phyloP scores from a whole-genome alignment of 2,113 vertebrate species.

The Psettodes erumei region DNA sequence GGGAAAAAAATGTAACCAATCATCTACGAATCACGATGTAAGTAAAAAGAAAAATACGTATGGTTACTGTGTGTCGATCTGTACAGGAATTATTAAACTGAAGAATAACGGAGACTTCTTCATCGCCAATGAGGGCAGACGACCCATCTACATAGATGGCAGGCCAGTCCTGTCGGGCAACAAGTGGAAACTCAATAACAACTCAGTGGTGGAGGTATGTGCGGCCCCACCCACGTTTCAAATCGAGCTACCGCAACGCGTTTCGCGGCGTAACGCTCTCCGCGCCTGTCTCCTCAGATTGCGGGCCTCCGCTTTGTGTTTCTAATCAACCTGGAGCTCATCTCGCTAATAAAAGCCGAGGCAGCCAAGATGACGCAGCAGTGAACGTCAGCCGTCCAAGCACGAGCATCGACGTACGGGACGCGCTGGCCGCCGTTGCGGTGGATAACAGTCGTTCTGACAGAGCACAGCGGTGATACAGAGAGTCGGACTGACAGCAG shows the following conservation, averaged over 20 bases:
- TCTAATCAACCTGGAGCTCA: slow-evolving; percentile 96
- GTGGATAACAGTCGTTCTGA: neutral
- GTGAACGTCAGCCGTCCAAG: slow-evolving; percentile 72
- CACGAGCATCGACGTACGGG: neutral
- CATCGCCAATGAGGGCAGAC: slow-evolving; percentile 93
- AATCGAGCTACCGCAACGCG: neutral
- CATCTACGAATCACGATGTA: neutral
- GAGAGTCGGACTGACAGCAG: slow-evolving; percentile 9
- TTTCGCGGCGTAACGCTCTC: neutral
- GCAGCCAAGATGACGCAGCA: slow-evolving; percentile 94
- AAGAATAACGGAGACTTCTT: slow-evolving; percentile 98
- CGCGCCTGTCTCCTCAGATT: slow-evolving; percentile 82
- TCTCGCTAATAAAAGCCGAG: slow-evolving; percentile 94
- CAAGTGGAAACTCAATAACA: slow-evolving; percentile 98
- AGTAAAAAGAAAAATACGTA: neutral
- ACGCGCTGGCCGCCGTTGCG: neutral
- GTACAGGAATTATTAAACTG: slow-evolving; percentile 92
- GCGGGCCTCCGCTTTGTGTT: slow-evolving; percentile 96
- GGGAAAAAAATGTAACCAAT: too few relatives aligned
- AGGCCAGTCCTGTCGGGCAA: slow-evolving; percentile 93
- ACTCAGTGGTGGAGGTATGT: slow-evolving; percentile 93
- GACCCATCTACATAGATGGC: slow-evolving; percentile 95
- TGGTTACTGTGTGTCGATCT: neutral
- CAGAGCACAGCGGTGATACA: neutral
- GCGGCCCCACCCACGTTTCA: neutral